Percentiles rank a stretch among this genome's conserved stretches.
Conservation (phyloP, 1,140 invertebrate genomes). For the Mesaphorura yosii region DNA sequence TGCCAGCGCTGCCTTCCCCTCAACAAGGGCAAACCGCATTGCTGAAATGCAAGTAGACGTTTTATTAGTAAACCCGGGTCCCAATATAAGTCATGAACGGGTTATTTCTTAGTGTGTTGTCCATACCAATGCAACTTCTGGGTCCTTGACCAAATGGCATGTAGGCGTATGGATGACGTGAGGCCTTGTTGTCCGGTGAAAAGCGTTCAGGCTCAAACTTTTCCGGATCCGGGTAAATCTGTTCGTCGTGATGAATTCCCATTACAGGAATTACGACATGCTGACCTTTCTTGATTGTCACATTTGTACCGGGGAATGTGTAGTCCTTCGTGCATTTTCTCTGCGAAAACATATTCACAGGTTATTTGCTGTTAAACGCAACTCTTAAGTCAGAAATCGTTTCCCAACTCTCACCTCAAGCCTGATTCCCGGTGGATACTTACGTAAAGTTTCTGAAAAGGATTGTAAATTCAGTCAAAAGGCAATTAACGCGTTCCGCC, state of each 20-base stretch:
- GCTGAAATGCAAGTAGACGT: too few relatives aligned
- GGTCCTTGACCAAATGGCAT: conserved; percentile 3
- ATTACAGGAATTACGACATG: conserved; percentile 35
- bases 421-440: neutral
- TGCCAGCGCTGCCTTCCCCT: conserved; percentile 10
- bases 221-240: conserved; percentile 45
- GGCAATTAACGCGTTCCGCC: too few relatives aligned
- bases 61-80: too few relatives aligned
- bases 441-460: neutral
- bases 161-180: conserved; percentile 3
- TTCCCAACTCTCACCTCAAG: too few relatives aligned
- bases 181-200: neutral
- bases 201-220: conserved; percentile 46
- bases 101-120: too few relatives aligned
- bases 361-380: too few relatives aligned
- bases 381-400: too few relatives aligned
- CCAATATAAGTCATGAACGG: too few relatives aligned
- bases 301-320: conserved; percentile 11
- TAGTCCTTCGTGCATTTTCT: conserved; percentile 16
- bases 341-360: too few relatives aligned
- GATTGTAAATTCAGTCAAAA: neutral
- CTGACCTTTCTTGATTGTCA: conserved; percentile 32
- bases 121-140: conserved; percentile 4
- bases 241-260: conserved; percentile 40
- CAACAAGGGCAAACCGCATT: conserved; percentile 2